These are phyloP conservation scores for Malurus leucopterus DNA, from an alignment of 2,797 vertebrate genomes.

Conservation along the genomic window DNA sequence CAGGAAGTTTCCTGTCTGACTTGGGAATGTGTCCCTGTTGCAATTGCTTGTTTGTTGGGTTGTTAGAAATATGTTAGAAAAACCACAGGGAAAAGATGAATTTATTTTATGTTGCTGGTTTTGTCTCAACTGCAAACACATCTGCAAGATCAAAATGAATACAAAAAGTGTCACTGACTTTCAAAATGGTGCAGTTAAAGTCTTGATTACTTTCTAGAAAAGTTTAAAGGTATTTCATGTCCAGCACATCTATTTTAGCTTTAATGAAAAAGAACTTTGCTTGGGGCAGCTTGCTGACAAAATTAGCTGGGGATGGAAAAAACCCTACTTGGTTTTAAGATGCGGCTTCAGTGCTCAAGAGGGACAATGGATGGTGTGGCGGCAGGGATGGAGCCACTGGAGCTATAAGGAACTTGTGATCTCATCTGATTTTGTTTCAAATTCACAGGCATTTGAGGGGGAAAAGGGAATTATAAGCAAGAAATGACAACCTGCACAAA, in stretches of 20 bases:
- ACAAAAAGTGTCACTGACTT: background rate
- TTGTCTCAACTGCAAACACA: background rate
- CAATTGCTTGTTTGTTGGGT: background rate
- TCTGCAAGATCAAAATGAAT: background rate
- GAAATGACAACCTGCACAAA: background rate
- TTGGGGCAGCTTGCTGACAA: background rate
- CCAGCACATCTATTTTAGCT: background rate
- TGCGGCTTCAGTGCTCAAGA: background rate
- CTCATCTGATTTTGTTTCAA: background rate
- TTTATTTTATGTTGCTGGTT: background rate
- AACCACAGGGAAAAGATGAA: background rate
- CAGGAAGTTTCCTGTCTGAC: background rate
- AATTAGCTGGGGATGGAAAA: background rate
- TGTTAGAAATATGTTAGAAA: background rate
- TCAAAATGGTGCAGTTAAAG: background rate
- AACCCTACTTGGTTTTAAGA: background rate
- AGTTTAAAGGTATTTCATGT: background rate
- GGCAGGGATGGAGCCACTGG: background rate
- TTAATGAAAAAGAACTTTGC: background rate
- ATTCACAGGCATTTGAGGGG: background rate
- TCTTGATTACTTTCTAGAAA: background rate
- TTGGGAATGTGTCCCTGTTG: background rate
- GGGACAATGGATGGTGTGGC: background rate
- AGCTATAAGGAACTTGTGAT: background rate
- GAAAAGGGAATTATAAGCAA: background rate